Percentiles rank a stretch among this genome's conserved stretches.
phyloP scores from a whole-genome alignment of 2,797 vertebrate species.

The Macropodus opercularis region DNA sequence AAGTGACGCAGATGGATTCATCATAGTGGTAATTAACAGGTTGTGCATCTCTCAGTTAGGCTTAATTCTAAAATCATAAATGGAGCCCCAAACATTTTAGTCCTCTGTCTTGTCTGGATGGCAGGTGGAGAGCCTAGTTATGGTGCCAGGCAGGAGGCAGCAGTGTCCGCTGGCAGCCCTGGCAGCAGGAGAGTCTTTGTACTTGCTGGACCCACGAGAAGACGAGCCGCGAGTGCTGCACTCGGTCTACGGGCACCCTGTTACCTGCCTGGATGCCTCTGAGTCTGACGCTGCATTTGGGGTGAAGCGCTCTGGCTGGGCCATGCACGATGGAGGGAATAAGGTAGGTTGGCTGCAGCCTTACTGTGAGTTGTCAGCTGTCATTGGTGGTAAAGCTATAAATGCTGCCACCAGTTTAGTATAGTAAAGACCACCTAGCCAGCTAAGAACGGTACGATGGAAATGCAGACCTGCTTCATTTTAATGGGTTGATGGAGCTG shows the following conservation, averaged over 20 bases:
- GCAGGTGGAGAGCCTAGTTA: constrained; percentile 64
- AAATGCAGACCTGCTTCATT: constrained; percentile 14
- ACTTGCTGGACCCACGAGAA: constrained; percentile 82
- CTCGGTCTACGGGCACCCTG: constrained; percentile 89
- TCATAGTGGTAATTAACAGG: constrained; percentile 7
- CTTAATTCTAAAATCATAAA: not conserved
- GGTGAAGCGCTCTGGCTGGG: constrained; percentile 91
- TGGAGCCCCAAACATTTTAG: no score
- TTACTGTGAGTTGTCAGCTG: no score
- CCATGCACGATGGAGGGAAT: constrained; percentile 91
- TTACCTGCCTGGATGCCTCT: constrained; percentile 90
- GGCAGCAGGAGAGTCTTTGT: constrained; percentile 87
- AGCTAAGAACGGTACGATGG: not conserved
- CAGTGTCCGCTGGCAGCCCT: constrained; percentile 79
- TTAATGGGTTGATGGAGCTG: constrained; percentile 56
- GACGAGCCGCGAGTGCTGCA: constrained; percentile 83
- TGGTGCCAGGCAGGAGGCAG: constrained; percentile 80
- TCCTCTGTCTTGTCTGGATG: not conserved
- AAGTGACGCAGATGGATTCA: constrained; percentile 58
- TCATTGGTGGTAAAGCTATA: not conserved
- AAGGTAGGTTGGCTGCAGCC: constrained; percentile 81
- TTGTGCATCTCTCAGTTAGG: not conserved
- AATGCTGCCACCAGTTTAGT: not conserved
- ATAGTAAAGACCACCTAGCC: not conserved
- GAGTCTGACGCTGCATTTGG: constrained; percentile 86